A percentile compares a stretch with the other conserved stretches of the same genome.
phyloP scores from a whole-genome alignment of 2,888 invertebrate genomes.

The Rutpela maculata region DNA sequence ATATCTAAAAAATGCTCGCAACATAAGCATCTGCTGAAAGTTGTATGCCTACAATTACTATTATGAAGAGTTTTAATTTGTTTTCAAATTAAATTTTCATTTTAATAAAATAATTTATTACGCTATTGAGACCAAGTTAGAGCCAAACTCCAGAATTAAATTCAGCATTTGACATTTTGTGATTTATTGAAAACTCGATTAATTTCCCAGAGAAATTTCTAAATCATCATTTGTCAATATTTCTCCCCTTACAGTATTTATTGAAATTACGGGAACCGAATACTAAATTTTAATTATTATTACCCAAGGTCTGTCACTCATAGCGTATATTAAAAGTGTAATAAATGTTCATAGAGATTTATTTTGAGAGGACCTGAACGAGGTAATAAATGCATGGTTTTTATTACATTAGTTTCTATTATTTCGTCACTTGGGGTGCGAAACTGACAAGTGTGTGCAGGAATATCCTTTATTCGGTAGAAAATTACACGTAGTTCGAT shows the following conservation, averaged over 20 bases:
- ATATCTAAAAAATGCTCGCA: background rate
- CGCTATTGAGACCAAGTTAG: slow-evolving; percentile 28
- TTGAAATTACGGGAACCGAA: slow-evolving; percentile 16
- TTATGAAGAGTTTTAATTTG: slow-evolving; percentile 19
- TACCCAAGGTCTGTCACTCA: slow-evolving; percentile 2
- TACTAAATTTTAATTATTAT: slow-evolving; percentile 35
- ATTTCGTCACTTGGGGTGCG: too few species aligned
- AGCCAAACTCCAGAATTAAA: slow-evolving; percentile 45
- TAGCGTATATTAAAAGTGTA: slow-evolving; percentile 7
- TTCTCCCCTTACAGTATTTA: slow-evolving; percentile 18
- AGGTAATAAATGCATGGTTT: background rate
- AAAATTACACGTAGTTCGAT: too few species aligned
- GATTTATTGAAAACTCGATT: slow-evolving; percentile 51
- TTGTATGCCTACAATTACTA: slow-evolving; percentile 6
- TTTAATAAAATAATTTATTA: slow-evolving; percentile 42
- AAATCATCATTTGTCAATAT: slow-evolving; percentile 42
- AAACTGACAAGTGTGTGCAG: too few species aligned
- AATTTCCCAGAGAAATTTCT: slow-evolving; percentile 49
- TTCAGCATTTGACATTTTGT: slow-evolving; percentile 51
- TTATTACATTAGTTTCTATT: too few species aligned
- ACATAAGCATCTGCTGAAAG: background rate
- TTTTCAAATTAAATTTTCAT: slow-evolving; percentile 38
- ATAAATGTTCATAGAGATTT: slow-evolving; percentile 12
- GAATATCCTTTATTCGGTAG: too few species aligned
- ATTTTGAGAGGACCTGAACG: background rate